Conservation (phyloP, 2,888 invertebrate species). For the Oscheius sp. region DNA sequence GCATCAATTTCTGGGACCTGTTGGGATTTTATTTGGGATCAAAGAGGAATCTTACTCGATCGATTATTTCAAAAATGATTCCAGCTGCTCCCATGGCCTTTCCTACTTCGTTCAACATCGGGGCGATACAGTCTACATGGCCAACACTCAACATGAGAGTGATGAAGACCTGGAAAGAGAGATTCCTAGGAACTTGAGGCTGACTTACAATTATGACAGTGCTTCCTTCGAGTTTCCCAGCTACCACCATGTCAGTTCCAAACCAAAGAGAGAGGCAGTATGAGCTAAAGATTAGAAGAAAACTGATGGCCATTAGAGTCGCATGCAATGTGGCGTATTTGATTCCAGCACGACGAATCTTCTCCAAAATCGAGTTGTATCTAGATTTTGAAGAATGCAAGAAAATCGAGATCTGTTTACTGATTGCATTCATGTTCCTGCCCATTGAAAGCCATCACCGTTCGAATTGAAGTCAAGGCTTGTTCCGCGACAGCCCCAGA, state of each 20-base stretch:
- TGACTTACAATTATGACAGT: constrained; percentile 44
- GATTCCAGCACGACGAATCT: constrained; percentile 49
- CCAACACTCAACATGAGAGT: constrained; percentile 72
- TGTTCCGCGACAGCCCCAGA: constrained; percentile 20
- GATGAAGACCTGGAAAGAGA: constrained; percentile 68
- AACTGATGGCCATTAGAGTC: constrained; percentile 65
- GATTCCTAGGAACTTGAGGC: constrained; percentile 41
- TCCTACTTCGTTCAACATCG: constrained; percentile 83
- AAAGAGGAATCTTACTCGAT: constrained; percentile 64
- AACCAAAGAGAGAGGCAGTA: constrained; percentile 68
- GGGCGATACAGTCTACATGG: constrained; percentile 81
- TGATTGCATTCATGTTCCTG: constrained; percentile 36
- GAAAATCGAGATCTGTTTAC: too few relatives aligned
- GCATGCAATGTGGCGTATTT: constrained; percentile 64
- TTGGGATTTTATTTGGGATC: not conserved
- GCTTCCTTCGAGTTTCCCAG: constrained; percentile 38
- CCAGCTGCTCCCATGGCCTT: constrained; percentile 82
- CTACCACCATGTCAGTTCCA: constrained; percentile 58
- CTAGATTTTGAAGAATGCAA: too few relatives aligned
- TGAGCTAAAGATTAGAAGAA: constrained; percentile 70
- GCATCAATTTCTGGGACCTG: constrained; percentile 64
- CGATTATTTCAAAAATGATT: constrained; percentile 73
- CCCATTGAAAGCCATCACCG: constrained; percentile 27
- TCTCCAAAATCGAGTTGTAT: constrained; percentile 54
- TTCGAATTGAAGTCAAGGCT: constrained; percentile 19